Evolutionary conservation across 1,140 invertebrate species (phyloP).

Genomic region (Drosophila ananassae): DNA sequence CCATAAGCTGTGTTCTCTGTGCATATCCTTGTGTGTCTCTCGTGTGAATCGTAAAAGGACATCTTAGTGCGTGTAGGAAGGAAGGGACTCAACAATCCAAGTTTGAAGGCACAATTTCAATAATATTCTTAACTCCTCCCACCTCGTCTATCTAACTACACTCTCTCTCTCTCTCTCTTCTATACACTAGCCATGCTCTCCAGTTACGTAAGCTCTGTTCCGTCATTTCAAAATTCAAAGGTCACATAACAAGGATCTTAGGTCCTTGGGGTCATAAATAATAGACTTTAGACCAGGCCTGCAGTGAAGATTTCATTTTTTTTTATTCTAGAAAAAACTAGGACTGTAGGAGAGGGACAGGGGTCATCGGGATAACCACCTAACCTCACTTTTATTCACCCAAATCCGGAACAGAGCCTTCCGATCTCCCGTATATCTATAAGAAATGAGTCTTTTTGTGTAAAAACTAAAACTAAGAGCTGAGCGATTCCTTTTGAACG

Average conservation of each 20-base stretch:
- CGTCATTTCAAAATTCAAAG: not conserved
- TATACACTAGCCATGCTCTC: not conserved
- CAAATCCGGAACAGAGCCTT: not conserved
- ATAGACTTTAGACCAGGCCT: too few species aligned
- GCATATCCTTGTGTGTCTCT: too few species aligned
- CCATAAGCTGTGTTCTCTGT: not conserved
- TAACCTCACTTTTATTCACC: too few species aligned
- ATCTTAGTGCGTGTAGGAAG: not conserved
- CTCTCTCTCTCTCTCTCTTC: not conserved
- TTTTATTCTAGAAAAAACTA: too few species aligned
- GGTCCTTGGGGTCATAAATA: too few species aligned
- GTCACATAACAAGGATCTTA: too few species aligned
- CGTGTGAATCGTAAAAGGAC: too few species aligned
- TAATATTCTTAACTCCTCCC: conserved; percentile 49
- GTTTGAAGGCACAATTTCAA: conserved; percentile 81
- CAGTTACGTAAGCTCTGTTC: not conserved
- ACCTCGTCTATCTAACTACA: not conserved
- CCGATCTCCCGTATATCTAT: not conserved
- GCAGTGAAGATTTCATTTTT: not conserved
- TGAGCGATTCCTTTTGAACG: not conserved
- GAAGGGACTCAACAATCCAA: conserved; percentile 45
- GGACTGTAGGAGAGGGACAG: too few species aligned
- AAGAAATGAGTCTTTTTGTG: not conserved
- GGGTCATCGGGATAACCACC: too few species aligned
- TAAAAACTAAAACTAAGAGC: conserved; percentile 35